Evolutionary conservation across 2,888 invertebrate species (phyloP).

Genomic region (Choristoneura rosaceana): DNA sequence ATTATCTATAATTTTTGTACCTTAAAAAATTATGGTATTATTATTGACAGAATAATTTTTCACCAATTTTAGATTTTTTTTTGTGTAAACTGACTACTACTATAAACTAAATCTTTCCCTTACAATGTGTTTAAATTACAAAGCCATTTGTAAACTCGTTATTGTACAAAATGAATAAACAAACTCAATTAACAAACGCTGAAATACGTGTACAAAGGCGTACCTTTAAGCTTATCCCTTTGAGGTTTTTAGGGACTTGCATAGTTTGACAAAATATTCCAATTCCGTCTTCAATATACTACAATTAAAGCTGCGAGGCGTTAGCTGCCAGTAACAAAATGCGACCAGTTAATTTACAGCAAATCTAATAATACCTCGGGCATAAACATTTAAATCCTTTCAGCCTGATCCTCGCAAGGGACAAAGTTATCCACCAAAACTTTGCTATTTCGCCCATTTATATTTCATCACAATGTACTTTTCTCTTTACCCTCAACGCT

Average conservation of each 20-base stretch:
- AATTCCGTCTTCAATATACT: neutral
- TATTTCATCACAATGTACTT: constrained; percentile 21
- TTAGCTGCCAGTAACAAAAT: neutral
- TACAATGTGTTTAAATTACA: too few relatives aligned
- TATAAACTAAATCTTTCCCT: too few relatives aligned
- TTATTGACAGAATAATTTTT: too few relatives aligned
- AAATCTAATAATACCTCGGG: constrained; percentile 18
- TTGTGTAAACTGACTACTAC: too few relatives aligned
- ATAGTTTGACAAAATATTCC: neutral
- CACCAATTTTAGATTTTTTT: too few relatives aligned
- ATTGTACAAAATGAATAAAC: too few relatives aligned
- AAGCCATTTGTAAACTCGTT: too few relatives aligned
- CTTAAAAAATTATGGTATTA: too few relatives aligned
- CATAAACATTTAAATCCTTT: constrained; percentile 39
- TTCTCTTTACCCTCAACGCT: constrained; percentile 6
- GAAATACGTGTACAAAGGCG: too few relatives aligned
- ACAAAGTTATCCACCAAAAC: constrained; percentile 29
- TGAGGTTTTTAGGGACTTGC: too few relatives aligned
- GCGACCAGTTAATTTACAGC: constrained; percentile 2
- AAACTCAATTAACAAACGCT: too few relatives aligned
- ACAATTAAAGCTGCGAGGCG: neutral
- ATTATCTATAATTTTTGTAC: neutral
- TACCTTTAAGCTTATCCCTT: too few relatives aligned
- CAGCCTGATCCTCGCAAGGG: constrained; percentile 15
- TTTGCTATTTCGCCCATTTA: constrained; percentile 35